phyloP scores from a whole-genome alignment of 2,797 vertebrate species.

The Sebastes vulpes region DNA sequence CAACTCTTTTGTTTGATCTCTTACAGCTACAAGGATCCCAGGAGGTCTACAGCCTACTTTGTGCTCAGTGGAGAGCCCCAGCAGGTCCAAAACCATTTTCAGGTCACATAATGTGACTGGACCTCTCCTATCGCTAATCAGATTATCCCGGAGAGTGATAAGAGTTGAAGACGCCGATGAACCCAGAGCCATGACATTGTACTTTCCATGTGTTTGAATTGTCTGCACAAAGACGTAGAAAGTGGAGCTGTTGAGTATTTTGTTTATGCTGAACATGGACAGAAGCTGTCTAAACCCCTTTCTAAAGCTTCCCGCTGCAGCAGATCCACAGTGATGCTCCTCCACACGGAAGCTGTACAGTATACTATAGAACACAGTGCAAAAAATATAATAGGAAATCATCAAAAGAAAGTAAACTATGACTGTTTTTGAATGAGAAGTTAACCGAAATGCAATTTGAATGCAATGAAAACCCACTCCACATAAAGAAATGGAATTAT shows the following conservation, averaged over 20 bases:
- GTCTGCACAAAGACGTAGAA: not conserved
- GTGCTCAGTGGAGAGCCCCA: not conserved
- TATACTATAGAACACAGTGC: not conserved
- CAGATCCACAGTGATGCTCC: not conserved
- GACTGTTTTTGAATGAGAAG: not conserved
- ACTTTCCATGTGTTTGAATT: not conserved
- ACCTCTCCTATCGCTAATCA: slow-evolving; percentile 9
- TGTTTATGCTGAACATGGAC: not conserved
- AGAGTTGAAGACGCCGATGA: not conserved
- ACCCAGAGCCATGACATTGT: not conserved
- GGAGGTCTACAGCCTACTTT: slow-evolving; percentile 19
- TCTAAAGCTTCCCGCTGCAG: not conserved
- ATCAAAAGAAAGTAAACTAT: not conserved
- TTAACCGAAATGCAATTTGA: slow-evolving; percentile 6
- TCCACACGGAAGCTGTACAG: not conserved
- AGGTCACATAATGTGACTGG: slow-evolving; percentile 3
- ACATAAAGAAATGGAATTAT: not conserved
- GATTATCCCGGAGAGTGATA: slow-evolving; percentile 17
- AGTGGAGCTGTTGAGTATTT: not conserved
- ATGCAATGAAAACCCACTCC: slow-evolving; percentile 6
- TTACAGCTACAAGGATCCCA: slow-evolving; percentile 32
- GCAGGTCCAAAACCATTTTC: not conserved
- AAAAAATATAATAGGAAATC: not conserved
- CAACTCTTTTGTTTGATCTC: slow-evolving; percentile 52
- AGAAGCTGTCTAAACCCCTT: not conserved